These are phyloP conservation scores for Montipora capitata DNA, from an alignment of 92 coral and sea anemone species.

Conservation along the genomic window DNA sequence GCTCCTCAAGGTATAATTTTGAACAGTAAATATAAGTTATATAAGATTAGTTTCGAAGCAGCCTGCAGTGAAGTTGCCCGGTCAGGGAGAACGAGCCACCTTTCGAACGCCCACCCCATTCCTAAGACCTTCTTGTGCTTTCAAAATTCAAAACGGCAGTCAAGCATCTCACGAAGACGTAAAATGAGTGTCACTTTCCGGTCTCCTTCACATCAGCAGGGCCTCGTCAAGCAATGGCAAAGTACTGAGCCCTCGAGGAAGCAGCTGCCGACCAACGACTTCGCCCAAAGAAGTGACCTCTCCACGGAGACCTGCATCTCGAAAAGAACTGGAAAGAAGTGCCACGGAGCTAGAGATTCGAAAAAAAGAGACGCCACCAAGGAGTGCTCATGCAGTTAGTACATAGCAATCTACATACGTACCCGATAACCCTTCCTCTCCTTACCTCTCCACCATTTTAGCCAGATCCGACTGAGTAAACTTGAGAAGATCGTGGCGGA, in stretches of 20 bases:
- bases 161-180: no score
- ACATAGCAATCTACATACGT: neutral
- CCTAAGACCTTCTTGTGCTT: no score
- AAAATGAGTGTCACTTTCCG: no score
- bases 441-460: neutral
- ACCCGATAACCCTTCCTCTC: no score
- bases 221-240: constrained; percentile 6
- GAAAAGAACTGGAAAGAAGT: constrained; percentile 60
- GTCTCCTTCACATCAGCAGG: neutral
- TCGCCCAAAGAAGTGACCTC: constrained; percentile 39
- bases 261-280: constrained; percentile 5
- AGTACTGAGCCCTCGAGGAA: constrained; percentile 1
- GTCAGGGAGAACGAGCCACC: no score
- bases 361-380: constrained; percentile 44
- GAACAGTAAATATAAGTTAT: neutral
- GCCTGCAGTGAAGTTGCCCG: no score
- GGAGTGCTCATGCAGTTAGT: constrained; percentile 48
- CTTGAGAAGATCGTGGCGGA: no score
- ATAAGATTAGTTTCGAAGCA: no score
- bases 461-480: no score
- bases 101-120: no score
- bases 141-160: no score
- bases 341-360: constrained; percentile 22
- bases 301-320: constrained; percentile 36
- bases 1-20: constrained; percentile 60